Percentiles rank a stretch among this genome's conserved stretches.
Conservation (phyloP, 2,797 vertebrate species). For the Enteromius paludinosus region DNA sequence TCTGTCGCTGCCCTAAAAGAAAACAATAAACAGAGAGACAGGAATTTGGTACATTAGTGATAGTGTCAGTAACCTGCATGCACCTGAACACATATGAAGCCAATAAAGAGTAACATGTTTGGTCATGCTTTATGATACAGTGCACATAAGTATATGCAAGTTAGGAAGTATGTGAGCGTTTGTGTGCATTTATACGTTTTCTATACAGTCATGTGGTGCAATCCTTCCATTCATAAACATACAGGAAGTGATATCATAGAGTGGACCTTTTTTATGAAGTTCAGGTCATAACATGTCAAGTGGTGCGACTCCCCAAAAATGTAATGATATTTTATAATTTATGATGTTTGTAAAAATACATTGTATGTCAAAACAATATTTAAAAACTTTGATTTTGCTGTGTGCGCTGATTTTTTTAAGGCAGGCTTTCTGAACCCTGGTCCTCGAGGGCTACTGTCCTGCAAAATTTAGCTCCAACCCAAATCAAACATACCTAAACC, state of each 20-base stretch:
- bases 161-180: background rate
- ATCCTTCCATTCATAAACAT: background rate
- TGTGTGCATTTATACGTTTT: background rate
- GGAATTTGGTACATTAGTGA: background rate
- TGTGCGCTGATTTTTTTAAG: background rate
- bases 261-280: background rate
- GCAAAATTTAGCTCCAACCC: too few relatives aligned
- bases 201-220: background rate
- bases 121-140: background rate
- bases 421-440: too few relatives aligned
- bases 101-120: background rate
- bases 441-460: too few relatives aligned
- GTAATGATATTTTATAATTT: background rate
- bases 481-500: too few relatives aligned
- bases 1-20: slow-evolving; percentile 89
- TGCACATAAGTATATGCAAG: background rate
- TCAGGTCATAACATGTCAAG: background rate
- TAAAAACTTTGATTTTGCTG: background rate
- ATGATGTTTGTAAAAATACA: background rate
- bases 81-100: background rate
- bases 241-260: background rate
- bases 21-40: background rate
- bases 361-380: background rate
- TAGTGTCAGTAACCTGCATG: background rate
- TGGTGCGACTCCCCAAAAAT: background rate